Evolutionary conservation across 2,888 invertebrate genomes (phyloP), one percentile per base, ranked within the genome.

Genomic region (Tolmerus cingulatus): DNA sequence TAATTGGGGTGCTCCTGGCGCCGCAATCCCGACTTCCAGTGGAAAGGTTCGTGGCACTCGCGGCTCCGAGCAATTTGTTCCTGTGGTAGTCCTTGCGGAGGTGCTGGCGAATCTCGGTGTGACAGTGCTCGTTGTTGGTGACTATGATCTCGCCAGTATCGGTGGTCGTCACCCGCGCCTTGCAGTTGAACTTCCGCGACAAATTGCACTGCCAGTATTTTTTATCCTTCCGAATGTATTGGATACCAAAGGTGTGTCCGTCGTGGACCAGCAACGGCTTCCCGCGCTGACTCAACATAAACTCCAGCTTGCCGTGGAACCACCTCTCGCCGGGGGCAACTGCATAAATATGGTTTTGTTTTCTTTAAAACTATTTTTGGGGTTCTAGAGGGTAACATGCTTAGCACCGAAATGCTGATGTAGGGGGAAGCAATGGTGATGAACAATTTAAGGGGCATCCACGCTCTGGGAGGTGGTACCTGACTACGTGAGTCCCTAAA

Each of bases 161-260:
- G 14, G 92, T 92, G 37, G 92, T 92, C 8, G 92, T 93, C 12
- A 94, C 93, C 3, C 93, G 92, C 1, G 93, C 93, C 88, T 92
- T 93, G 89, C 93, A 93, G 87, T 91, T 93, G 87, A 92, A 93
- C 88, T 93, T 93, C 19, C 93, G 91, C 43, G 93, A 93, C 84
- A 93, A 90, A 90, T 93, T 93, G 88, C 93, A 93, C 88, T 93
- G 93, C 93, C 93, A 93, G 89, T 93, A 93, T 90, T 93, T 93
- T 89, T 93, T 93, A 88, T 93, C 93, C 90, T 93, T 93, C 86
- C 93, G 91, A 78, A 93, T 93, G 88, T 93, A 93, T 88, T 93
- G 93, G 82, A 93, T 93, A 82, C 93, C 93, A 88, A 93, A 93
- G 16, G 93, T 92, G 88, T 92, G 92, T 7, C 93, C 93, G 87